Evolutionary conservation across 2,113 vertebrate species (phyloP).

Genomic region (Sardina pilchardus): DNA sequence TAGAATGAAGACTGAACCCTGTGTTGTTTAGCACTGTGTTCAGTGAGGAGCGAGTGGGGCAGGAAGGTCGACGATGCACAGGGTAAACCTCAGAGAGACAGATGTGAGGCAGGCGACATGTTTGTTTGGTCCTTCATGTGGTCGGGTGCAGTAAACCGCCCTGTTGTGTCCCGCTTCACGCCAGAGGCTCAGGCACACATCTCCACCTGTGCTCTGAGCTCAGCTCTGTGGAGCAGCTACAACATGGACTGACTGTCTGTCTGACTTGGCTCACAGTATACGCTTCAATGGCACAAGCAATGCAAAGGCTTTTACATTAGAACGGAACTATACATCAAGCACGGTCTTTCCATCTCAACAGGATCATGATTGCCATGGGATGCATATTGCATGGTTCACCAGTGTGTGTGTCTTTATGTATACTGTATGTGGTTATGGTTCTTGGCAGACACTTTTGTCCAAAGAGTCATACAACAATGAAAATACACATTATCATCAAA

Average conservation of each 20-base stretch:
- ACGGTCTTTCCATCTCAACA: not conserved
- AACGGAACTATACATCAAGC: not conserved
- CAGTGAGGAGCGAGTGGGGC: not conserved
- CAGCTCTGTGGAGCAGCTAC: not conserved
- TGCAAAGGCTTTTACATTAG: not conserved
- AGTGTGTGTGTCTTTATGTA: not conserved
- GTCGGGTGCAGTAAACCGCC: constrained; percentile 62
- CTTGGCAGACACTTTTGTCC: too few species aligned
- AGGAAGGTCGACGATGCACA: constrained; percentile 21
- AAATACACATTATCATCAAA: too few species aligned
- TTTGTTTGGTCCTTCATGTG: constrained; percentile 72
- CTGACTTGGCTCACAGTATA: not conserved
- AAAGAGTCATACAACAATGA: too few species aligned
- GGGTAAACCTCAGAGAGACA: constrained; percentile 66
- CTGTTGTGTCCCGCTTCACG: constrained; percentile 1
- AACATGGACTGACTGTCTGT: not conserved
- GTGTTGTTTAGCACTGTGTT: not conserved
- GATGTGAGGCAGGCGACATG: constrained; percentile 63
- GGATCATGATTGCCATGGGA: not conserved
- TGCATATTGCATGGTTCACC: not conserved
- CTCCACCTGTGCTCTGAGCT: constrained; percentile 27
- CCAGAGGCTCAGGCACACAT: not conserved
- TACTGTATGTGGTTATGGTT: not conserved
- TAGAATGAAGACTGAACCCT: not conserved
- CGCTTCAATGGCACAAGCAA: not conserved